Percentiles rank a stretch among this genome's conserved stretches.
phyloP scores from a whole-genome alignment of 1,140 invertebrate species.

The Papilio polyxenes region DNA sequence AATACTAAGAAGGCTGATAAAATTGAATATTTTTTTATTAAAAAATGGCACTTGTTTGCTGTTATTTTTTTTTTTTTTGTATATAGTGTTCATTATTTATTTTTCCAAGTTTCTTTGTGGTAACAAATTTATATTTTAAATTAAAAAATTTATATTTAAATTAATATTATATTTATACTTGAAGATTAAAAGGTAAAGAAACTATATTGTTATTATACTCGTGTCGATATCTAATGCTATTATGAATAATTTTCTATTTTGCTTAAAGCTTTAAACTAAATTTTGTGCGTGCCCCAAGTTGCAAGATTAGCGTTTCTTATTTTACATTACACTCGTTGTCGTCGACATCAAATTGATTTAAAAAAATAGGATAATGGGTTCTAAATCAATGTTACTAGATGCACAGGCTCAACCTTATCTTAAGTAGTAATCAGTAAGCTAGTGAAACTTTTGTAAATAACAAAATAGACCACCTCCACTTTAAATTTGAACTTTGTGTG shows the following conservation, averaged over 20 bases:
- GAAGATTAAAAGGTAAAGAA: neutral
- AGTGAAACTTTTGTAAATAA: neutral
- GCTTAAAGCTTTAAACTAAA: constrained; percentile 42
- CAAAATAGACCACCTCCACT: too few species aligned
- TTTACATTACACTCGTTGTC: neutral
- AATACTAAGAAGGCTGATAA: neutral
- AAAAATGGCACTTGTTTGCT: neutral
- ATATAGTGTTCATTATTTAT: neutral
- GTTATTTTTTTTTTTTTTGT: neutral
- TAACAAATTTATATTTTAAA: too few species aligned
- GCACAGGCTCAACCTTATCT: too few species aligned
- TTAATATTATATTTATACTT: neutral
- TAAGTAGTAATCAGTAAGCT: neutral
- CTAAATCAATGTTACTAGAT: too few species aligned
- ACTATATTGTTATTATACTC: neutral
- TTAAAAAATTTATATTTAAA: neutral
- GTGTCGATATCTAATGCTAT: neutral
- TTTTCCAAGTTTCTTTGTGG: too few species aligned
- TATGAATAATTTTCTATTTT: constrained; percentile 45
- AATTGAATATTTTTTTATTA: neutral
- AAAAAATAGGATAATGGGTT: too few species aligned
- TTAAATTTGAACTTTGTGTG: too few species aligned
- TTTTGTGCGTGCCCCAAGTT: constrained; percentile 41
- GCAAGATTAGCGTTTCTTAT: constrained; percentile 13
- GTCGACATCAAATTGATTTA: too few species aligned